Evolutionary conservation across 2,797 vertebrate genomes (phyloP), one percentile per base, ranked within the genome.

Genomic region (Anas flavirostris): DNA sequence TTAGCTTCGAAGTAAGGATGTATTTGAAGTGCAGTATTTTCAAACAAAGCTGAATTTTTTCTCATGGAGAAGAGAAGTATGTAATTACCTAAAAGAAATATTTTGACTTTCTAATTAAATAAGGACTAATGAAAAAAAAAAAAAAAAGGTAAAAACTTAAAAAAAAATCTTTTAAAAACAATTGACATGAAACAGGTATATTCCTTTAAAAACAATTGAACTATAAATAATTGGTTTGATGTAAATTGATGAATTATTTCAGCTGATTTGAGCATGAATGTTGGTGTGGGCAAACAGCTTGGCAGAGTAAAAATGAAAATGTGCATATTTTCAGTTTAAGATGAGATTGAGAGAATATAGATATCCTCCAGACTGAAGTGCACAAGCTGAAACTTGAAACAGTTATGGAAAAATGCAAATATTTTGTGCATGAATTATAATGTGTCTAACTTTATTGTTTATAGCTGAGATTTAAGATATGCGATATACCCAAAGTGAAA

Each of bases 321-420:
- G 31, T 82, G 58, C 11, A 1, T 80, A 90, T 80, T 95, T 93
- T 68, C 39, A 58, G 62, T 90, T 84, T 85, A 67, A 92, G 89
- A 89, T 77, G 41, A 88, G 67, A 77, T 48, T 29, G 82, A 53
- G 55, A 74, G 58, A 80, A n/a, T 50, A 64, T 4, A 75, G 50
- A 70, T 89, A 64, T 41, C 28, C 50, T 78, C 62, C 76, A 88
- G 72, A 83, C 66, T 52, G 66, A 89, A 95, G 28, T 8, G 50
- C 13, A 14, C 0, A 16, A 44, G 89, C n/a, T 55, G 19, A 89
- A 87, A 94, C 85, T 50, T 73, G 50, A 91, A 95, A 80, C 82
- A 52, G 81, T 93, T 75, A 72, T 73, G 58, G 82, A 85, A 95
- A 93, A 89, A 95, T 82, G 70, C 84, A 92, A 92, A 92, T 91